Evolutionary conservation across 2,888 invertebrate species (phyloP), one percentile per base, ranked within the genome.

Genomic region (Dendrolimus pini): DNA sequence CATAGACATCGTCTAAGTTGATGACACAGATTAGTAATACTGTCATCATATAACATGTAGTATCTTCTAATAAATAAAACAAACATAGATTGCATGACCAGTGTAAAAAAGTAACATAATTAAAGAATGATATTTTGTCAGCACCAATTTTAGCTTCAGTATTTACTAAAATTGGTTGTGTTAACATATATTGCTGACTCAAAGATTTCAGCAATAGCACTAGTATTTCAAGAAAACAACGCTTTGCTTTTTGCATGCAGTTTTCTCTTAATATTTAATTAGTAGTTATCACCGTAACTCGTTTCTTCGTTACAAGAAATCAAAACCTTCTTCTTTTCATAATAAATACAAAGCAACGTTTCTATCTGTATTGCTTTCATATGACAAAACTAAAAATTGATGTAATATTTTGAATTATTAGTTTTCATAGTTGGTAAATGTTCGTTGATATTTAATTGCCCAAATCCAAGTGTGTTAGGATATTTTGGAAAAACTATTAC

Each of bases 401-500:
- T 30, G 18, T 30, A 18, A n/a, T 54, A 10, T 30, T 54, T 52
- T 52, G n/a, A 41, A 41, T n/a, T 13, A 53, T 55, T 59, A 3
- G 30, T 3, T 30, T 3, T 30, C 30, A 6, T 30, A 30, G 30
- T 6, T 30, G 30, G 6, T 30, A 30, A 30, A 30, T 30, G 30
- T 30, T 3, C 30, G 30, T 30, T 3, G 30, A 30, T 30, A 30
- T 30, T 30, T 30, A 30, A 30, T 30, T 30, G 30, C 3, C 30
- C 6, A 30, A 30, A 30, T 30, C 30, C 60, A 57, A 53, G 57
- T 60, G 54, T 60, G 58, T 59, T 65, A 67, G 67, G 63, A 64
- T 67, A 60, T 65, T 65, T 71, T 70, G 76, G 78, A 77, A 75
- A 75, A 77, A 75, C 78, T 77, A 74, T 85, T 82, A 82, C 78